Base-by-base conservation (phyloP, 2,113 vertebrate genomes). In the Indri indri region DNA sequence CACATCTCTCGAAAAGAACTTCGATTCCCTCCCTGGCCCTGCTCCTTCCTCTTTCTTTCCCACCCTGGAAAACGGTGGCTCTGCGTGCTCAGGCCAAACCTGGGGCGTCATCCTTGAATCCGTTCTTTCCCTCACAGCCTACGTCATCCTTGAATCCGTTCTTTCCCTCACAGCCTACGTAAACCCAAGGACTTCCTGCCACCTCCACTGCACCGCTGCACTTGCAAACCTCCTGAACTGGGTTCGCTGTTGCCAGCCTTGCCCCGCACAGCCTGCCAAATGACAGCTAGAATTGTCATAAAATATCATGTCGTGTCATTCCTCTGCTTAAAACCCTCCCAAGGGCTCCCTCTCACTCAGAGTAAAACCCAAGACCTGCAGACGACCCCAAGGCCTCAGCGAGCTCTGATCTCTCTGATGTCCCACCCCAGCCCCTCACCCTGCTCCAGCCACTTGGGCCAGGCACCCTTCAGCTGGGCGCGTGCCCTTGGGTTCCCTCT, bases 171-270 rank as follows among this genome's bases (percentile, higher is more conserved):
- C 22, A 16, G 54, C 47, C 84, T 20, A 1, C 22, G 13, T n/a
- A n/a, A 42, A 34, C 13, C 34, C 40, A 8, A 42, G 88, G 5
- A 8, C 61, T 52, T 87, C 52, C 59, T 22, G 45, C 37, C 54
- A 50, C 8, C 42, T 71, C 30, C 23, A 5, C 0, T 5, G 27
- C n/a, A 40, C 8, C 25, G 5, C 8, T 4, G 6, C 34, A 20
- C 37, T 37, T 27, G 32, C 22, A 85, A 84, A n/a, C 7, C 25
- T 82, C 34, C 74, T 6, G 85, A 66, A 30, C 37, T 20, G 27
- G 47, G 32, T 47, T 25, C 32, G 47, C 18, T 66, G 8, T 42
- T 5, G 54, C 63, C 54, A 45, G 57, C 17, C 3, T 40, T 20
- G 25, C 9, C 12, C 6, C 5, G 0, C 37, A 23, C 66, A 42